Evolutionary conservation across 23 tunicate species (phyloP).

Genomic region (Halocynthia roretzi): DNA sequence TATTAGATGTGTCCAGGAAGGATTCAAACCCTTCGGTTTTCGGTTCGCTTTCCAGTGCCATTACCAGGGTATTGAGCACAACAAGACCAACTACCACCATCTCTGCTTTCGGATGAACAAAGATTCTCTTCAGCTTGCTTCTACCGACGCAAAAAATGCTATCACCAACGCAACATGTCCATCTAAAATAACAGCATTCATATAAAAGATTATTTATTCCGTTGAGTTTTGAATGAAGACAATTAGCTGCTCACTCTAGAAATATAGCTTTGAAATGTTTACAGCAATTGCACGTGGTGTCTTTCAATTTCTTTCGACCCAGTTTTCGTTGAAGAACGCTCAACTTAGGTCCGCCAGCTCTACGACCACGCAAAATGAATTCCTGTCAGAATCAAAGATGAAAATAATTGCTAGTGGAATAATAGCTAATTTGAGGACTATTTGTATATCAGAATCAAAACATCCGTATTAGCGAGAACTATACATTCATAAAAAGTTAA

Average conservation of each 20-base stretch:
- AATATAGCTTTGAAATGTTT: background rate
- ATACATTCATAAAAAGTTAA: no score
- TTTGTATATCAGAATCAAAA: no score
- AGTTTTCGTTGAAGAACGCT: background rate
- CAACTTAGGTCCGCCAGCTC: no score
- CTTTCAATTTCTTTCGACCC: background rate
- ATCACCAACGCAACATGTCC: constrained; percentile 70
- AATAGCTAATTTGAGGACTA: no score
- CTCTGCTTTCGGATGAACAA: constrained; percentile 61
- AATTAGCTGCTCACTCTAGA: background rate
- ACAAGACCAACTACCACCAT: constrained; percentile 67
- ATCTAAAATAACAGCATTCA: constrained; percentile 25
- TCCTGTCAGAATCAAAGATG: no score
- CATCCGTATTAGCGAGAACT: no score
- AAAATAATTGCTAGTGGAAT: no score
- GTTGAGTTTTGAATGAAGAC: background rate
- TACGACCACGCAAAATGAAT: no score
- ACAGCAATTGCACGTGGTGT: background rate
- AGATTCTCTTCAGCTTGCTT: constrained; percentile 31
- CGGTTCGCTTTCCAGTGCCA: constrained; percentile 84
- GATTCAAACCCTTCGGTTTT: constrained; percentile 16
- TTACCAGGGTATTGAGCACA: constrained; percentile 57
- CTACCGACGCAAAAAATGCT: constrained; percentile 41
- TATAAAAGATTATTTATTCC: background rate
- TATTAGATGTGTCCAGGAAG: constrained; percentile 38